Conservation (phyloP, 2,888 invertebrate genomes). For the Smittia sp. region DNA sequence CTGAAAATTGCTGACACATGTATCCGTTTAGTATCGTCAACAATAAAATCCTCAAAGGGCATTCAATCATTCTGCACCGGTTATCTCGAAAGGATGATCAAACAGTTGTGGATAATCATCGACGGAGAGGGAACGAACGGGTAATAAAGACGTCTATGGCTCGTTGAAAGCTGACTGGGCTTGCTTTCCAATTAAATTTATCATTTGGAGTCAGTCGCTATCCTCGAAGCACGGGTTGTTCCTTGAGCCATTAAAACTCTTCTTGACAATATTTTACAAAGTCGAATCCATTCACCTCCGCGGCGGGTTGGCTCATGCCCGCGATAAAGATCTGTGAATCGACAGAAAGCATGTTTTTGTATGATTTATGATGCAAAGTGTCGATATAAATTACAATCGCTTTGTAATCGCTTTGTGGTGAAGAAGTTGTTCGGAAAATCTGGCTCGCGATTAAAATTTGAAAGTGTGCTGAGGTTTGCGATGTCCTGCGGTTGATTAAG, state of each 20-base stretch:
- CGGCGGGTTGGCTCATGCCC: constrained; percentile 13
- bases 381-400: constrained; percentile 39
- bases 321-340: constrained; percentile 36
- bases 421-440: constrained; percentile 2
- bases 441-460: constrained; percentile 13
- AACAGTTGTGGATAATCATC: constrained; percentile 20
- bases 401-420: constrained; percentile 23
- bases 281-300: not conserved
- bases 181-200: constrained; percentile 15
- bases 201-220: not conserved
- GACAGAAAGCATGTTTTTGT: constrained; percentile 38
- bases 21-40: constrained; percentile 28
- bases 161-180: not conserved
- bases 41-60: constrained; percentile 21
- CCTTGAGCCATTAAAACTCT: not conserved
- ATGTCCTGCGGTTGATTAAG: not conserved
- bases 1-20: constrained; percentile 40
- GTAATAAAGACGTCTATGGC: not conserved
- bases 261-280: constrained; percentile 19
- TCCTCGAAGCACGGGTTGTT: constrained; percentile 4
- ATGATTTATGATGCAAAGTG: constrained; percentile 34
- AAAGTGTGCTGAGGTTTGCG: not conserved
- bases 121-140: not conserved
- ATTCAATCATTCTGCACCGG: not conserved
- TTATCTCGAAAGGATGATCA: constrained; percentile 32